phyloP scores from a whole-genome alignment of 2,888 invertebrate species.

The Elysia crispata region DNA sequence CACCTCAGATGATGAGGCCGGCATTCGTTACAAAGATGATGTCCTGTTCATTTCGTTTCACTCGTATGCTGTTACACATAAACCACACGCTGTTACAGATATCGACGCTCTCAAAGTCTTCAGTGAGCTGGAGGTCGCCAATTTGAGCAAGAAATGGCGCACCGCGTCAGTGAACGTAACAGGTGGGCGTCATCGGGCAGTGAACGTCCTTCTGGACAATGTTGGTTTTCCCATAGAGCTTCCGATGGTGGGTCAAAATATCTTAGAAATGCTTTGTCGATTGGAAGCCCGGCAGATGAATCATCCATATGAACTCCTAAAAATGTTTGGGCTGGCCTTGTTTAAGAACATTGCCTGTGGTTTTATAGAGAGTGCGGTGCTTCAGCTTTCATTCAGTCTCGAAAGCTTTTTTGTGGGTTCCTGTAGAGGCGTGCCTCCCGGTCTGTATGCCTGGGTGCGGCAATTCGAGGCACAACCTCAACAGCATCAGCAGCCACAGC shows the following conservation, averaged over 20 bases:
- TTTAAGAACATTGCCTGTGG: conserved; percentile 33
- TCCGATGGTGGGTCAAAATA: conserved; percentile 27
- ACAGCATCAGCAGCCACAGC: neutral
- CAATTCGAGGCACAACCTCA: conserved; percentile 16
- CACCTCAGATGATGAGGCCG: conserved; percentile 37
- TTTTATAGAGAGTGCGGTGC: conserved; percentile 36
- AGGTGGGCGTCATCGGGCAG: conserved; percentile 29
- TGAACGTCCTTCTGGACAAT: conserved; percentile 20
- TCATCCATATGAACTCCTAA: conserved; percentile 43
- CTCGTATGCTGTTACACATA: conserved; percentile 30
- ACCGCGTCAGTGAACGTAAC: conserved; percentile 36
- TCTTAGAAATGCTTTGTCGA: conserved; percentile 39
- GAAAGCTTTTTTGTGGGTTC: conserved; percentile 29
- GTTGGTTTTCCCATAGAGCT: conserved; percentile 39
- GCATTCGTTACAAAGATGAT: conserved; percentile 31
- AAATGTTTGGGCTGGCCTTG: conserved; percentile 32
- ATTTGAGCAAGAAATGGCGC: conserved; percentile 29
- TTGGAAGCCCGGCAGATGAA: conserved; percentile 45
- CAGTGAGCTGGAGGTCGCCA: conserved; percentile 30
- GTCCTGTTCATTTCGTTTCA: conserved; percentile 41
- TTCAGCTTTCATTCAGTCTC: conserved; percentile 10
- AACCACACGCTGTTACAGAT: conserved; percentile 31
- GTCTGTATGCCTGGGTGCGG: conserved; percentile 43
- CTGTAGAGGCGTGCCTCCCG: conserved; percentile 26
- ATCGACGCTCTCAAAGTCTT: conserved; percentile 42